These are phyloP conservation scores for Egretta garzetta DNA, from an alignment of 2,113 vertebrate genomes.

Conservation along the genomic window DNA sequence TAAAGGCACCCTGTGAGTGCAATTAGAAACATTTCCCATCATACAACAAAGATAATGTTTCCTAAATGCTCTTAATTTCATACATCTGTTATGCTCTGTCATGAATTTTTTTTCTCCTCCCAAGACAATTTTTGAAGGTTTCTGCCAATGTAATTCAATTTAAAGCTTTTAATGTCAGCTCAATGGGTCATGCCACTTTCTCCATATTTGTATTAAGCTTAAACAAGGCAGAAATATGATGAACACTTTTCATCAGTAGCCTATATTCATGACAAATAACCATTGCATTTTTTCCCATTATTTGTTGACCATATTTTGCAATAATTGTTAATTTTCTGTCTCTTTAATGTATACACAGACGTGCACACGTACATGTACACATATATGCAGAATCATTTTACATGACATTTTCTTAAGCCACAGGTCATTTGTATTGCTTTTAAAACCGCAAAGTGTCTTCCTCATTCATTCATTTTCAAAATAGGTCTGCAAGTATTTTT, in stretches of 20 bases:
- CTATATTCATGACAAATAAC: not conserved
- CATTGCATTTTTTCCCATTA: not conserved
- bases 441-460: conserved; percentile 26
- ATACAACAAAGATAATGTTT: conserved; percentile 45
- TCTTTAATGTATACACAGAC: not conserved
- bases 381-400: conserved; percentile 44
- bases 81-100: conserved; percentile 71
- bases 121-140: conserved; percentile 65
- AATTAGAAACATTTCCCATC: conserved; percentile 34
- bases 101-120: conserved; percentile 35
- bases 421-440: conserved; percentile 46
- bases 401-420: conserved; percentile 50
- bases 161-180: conserved; percentile 72
- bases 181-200: conserved; percentile 64
- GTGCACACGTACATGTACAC: not conserved
- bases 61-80: conserved; percentile 64
- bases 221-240: conserved; percentile 51
- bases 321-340: not conserved
- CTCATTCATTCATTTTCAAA: conserved; percentile 62
- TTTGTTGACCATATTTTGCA: not conserved
- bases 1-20: conserved; percentile 10
- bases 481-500: conserved; percentile 51
- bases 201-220: conserved; percentile 32
- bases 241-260: conserved; percentile 52
- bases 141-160: conserved; percentile 69